Percentiles rank a stretch among this genome's conserved stretches.
Evolutionary conservation across 2,797 vertebrate species (phyloP).

Genomic region (Loris lydekkerianus): DNA sequence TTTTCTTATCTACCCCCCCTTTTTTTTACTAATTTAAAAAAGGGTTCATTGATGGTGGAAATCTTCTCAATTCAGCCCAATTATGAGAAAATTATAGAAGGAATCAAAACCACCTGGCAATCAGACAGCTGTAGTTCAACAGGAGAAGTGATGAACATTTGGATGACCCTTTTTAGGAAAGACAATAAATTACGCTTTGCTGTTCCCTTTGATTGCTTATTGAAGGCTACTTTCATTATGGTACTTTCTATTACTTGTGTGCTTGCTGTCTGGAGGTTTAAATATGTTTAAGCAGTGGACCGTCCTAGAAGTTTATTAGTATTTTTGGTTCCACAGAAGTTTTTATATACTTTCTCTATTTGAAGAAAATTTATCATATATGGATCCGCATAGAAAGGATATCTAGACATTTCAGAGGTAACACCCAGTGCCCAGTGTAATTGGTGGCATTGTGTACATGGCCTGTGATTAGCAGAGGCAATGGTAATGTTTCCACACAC

Average conservation of each 20-base stretch:
- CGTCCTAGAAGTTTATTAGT: background rate
- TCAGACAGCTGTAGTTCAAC: background rate
- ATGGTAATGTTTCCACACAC: background rate
- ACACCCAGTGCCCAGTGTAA: no score
- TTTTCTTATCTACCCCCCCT: background rate
- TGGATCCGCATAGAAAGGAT: background rate
- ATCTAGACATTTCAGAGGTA: background rate
- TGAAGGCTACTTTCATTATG: background rate
- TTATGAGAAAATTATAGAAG: background rate
- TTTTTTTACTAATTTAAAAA: slow-evolving; percentile 18
- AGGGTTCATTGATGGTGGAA: background rate
- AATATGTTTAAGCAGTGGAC: background rate
- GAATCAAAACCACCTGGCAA: background rate
- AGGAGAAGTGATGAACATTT: background rate
- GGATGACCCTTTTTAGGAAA: background rate
- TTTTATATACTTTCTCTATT: background rate
- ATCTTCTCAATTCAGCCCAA: background rate
- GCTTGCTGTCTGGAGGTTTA: background rate
- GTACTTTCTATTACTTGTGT: background rate
- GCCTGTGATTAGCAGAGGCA: background rate
- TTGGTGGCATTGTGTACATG: background rate
- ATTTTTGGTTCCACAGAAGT: background rate
- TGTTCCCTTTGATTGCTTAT: background rate
- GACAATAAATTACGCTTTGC: background rate
- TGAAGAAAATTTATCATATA: background rate